These are phyloP conservation scores for Hemaris fuciformis DNA, from an alignment of 2,888 invertebrate genomes.

Conservation along the genomic window DNA sequence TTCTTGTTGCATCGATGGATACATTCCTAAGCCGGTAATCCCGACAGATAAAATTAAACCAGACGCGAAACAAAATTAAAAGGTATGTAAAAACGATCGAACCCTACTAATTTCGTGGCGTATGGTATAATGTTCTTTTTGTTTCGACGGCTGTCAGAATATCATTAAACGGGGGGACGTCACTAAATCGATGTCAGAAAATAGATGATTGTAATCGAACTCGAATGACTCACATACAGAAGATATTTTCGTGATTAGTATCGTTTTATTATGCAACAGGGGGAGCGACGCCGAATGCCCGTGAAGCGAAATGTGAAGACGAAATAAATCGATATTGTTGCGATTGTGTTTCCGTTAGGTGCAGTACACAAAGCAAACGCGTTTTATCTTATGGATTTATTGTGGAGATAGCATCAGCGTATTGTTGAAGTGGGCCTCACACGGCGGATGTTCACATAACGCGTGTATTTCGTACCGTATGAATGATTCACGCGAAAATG, in stretches of 20 bases:
- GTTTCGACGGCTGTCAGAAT: slow-evolving; percentile 30
- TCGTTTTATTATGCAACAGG: slow-evolving; percentile 3
- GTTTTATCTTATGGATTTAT: slow-evolving; percentile 75
- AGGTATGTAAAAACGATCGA: slow-evolving; percentile 75
- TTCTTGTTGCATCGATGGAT: slow-evolving; percentile 73
- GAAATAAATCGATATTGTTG: slow-evolving; percentile 45
- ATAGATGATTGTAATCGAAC: neutral
- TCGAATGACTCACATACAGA: neutral
- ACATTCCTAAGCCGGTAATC: slow-evolving; percentile 81
- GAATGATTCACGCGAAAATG: slow-evolving; percentile 1
- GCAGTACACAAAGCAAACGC: slow-evolving; percentile 38
- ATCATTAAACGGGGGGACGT: neutral
- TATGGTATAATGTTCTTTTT: slow-evolving; percentile 56
- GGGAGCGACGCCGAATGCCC: neutral
- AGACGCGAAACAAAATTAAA: slow-evolving; percentile 81
- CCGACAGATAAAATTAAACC: slow-evolving; percentile 81
- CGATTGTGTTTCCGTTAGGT: slow-evolving; percentile 53
- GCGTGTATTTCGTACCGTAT: neutral
- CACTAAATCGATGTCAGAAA: neutral
- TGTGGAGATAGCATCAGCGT: slow-evolving; percentile 70
- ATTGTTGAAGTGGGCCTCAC: slow-evolving; percentile 43
- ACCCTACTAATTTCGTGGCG: slow-evolving; percentile 77
- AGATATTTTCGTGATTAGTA: neutral
- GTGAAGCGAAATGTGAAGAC: neutral
- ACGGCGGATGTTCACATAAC: slow-evolving; percentile 37